phyloP scores from a whole-genome alignment of 2,888 invertebrate species.

The Lycocerus yunnanus region DNA sequence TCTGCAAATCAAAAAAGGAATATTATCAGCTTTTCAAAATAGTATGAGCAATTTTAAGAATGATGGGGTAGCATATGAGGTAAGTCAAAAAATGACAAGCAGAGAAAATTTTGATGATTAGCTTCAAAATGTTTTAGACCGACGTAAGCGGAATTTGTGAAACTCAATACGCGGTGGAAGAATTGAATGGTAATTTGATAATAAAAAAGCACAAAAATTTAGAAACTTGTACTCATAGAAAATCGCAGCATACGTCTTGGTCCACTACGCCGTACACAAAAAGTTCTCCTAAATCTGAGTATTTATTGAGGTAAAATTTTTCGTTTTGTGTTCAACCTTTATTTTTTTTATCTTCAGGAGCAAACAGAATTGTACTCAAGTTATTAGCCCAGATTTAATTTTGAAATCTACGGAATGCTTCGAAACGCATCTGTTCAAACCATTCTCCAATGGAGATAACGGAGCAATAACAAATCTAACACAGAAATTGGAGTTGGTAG shows the following conservation, averaged over 20 bases:
- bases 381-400: slow-evolving; percentile 24
- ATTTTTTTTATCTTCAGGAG: slow-evolving; percentile 31
- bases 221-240: slow-evolving; percentile 35
- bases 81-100: neutral
- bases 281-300: slow-evolving; percentile 25
- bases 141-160: slow-evolving; percentile 38
- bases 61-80: slow-evolving; percentile 31
- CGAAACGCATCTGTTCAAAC: slow-evolving; percentile 37
- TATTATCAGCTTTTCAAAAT: slow-evolving; percentile 37
- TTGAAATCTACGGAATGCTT: slow-evolving; percentile 27
- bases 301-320: slow-evolving; percentile 29
- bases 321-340: neutral
- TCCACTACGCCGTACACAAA: slow-evolving; percentile 31
- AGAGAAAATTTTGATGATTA: neutral
- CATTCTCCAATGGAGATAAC: slow-evolving; percentile 37
- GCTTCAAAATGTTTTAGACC: slow-evolving; percentile 22
- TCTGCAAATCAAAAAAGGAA: slow-evolving; percentile 35
- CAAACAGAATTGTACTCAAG: slow-evolving; percentile 29
- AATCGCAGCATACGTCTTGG: slow-evolving; percentile 35
- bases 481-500: slow-evolving; percentile 28
- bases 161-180: slow-evolving; percentile 30
- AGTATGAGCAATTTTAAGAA: slow-evolving; percentile 27
- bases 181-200: slow-evolving; percentile 5
- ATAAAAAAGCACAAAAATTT: slow-evolving; percentile 36
- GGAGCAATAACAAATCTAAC: slow-evolving; percentile 31